These are phyloP conservation scores for Falco columbarius DNA, from an alignment of 2,797 vertebrate species.

Conservation along the genomic window DNA sequence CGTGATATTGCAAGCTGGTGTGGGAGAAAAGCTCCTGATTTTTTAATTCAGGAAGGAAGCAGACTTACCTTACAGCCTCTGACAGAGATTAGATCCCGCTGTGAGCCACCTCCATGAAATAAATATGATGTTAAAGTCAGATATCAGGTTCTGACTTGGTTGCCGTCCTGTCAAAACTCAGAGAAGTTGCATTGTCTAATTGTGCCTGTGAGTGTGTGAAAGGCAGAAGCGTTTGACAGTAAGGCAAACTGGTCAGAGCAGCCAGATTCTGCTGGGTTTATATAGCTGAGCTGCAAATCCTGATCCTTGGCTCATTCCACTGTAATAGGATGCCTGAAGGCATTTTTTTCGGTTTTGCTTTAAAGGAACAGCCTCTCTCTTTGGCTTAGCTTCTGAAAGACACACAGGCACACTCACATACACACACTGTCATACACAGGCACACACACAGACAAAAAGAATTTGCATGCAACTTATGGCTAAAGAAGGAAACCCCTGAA, in stretches of 20 bases:
- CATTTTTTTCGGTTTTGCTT: slow-evolving; percentile 76
- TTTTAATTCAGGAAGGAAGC: neutral
- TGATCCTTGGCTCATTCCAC: slow-evolving; percentile 74
- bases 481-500: slow-evolving; percentile 73
- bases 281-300: slow-evolving; percentile 79
- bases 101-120: slow-evolving; percentile 34
- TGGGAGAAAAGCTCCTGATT: neutral
- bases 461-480: slow-evolving; percentile 81
- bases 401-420: slow-evolving; percentile 18
- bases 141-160: neutral
- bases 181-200: neutral
- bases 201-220: neutral
- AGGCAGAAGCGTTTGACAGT: slow-evolving; percentile 64
- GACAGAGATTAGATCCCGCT: slow-evolving; percentile 29
- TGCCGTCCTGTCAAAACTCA: slow-evolving; percentile 47
- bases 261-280: slow-evolving; percentile 78
- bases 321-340: slow-evolving; percentile 85
- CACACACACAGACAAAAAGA: slow-evolving; percentile 48
- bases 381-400: slow-evolving; percentile 67
- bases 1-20: neutral
- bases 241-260: slow-evolving; percentile 65
- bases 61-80: slow-evolving; percentile 70
- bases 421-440: neutral
- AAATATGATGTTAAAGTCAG: neutral
- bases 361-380: slow-evolving; percentile 82